phyloP scores from a whole-genome alignment of 2,113 vertebrate genomes.

The Crotophaga sulcirostris region DNA sequence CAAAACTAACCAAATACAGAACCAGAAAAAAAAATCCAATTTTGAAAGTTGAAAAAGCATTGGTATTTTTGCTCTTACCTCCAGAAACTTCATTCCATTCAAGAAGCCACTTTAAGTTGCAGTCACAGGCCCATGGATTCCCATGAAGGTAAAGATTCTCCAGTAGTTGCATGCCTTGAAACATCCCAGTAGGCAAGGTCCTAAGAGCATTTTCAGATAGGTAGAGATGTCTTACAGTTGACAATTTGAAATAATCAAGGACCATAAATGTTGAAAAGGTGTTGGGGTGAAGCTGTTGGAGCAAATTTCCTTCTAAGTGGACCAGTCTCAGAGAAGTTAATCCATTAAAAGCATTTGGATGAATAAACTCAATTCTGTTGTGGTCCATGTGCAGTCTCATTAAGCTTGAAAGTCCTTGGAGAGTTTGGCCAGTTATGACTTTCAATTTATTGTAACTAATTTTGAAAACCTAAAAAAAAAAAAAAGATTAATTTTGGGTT shows the following conservation, averaged over 20 bases:
- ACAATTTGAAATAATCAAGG: constrained; percentile 81
- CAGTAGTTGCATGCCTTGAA: constrained; percentile 80
- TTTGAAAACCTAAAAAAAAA: constrained; percentile 84
- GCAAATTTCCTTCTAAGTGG: constrained; percentile 88
- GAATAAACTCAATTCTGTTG: constrained; percentile 88
- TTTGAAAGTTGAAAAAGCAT: neutral
- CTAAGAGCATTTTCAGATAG: constrained; percentile 85
- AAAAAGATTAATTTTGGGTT: neutral
- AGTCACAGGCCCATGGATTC: constrained; percentile 91
- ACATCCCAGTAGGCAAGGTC: constrained; percentile 71
- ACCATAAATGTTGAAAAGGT: constrained; percentile 86
- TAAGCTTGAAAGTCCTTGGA: constrained; percentile 82
- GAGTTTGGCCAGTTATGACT: constrained; percentile 72
- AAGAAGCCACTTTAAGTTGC: constrained; percentile 80
- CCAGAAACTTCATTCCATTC: constrained; percentile 77
- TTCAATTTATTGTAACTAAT: constrained; percentile 92
- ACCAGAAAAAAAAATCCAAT: neutral
- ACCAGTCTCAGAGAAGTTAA: constrained; percentile 84
- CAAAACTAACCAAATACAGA: neutral
- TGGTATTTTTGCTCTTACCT: constrained; percentile 71
- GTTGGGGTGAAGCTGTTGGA: constrained; percentile 84
- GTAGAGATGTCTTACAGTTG: constrained; percentile 87
- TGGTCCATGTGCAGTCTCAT: constrained; percentile 88
- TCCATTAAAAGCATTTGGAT: constrained; percentile 87
- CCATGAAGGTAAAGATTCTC: constrained; percentile 89